Evolutionary conservation across 2,888 invertebrate species (phyloP), one percentile per base, ranked within the genome.

Genomic region (Drosophila neonasuta): DNA sequence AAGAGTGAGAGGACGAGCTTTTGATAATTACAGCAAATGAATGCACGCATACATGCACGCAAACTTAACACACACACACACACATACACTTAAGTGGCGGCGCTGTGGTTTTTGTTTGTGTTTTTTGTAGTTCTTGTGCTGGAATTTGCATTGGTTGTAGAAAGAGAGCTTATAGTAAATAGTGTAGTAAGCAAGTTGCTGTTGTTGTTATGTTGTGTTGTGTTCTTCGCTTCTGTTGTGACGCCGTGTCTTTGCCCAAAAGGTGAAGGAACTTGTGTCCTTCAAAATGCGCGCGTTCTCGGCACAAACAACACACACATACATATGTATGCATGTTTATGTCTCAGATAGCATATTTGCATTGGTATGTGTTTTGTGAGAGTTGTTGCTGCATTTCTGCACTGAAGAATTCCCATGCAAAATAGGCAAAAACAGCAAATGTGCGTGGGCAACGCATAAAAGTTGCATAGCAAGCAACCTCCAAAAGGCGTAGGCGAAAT

Each of bases 211-310:
- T 70, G 65, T 59, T 41, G 13, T 54, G 49, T 61, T 55, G 42
- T 49, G 41, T 15, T 46, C 29, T 69, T 71, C 34, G 44, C 71
- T 49, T 73, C 34, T 70, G 65, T 65, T 71, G 51, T 74, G 74
- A 71, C 73, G 70, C 56, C 70, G 73, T 59, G 73, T 59, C 62
- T 71, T 74, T 74, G 54, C 32, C 32, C 41, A 34, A 77, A 73
- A 80, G 83, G 83, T 83, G 65, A 83, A 83, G 80, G 87, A 83
- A 87, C 83, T 87, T 62, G 71, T 86, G 83, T 83, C 83, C 83
- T 83, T 83, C 83, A 78, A 86, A 86, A 70, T 77, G 80, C 74
- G 83, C 87, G 81, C 84, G 82, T 71, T 81, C 69, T 61, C 17
- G 45, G 46, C 24, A 51, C 30, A 49, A 20, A 20, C 20, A 20